Evolutionary conservation across 2,888 invertebrate genomes (phyloP), one percentile per base, ranked within the genome.

Genomic region (Ferdinandea cuprea): DNA sequence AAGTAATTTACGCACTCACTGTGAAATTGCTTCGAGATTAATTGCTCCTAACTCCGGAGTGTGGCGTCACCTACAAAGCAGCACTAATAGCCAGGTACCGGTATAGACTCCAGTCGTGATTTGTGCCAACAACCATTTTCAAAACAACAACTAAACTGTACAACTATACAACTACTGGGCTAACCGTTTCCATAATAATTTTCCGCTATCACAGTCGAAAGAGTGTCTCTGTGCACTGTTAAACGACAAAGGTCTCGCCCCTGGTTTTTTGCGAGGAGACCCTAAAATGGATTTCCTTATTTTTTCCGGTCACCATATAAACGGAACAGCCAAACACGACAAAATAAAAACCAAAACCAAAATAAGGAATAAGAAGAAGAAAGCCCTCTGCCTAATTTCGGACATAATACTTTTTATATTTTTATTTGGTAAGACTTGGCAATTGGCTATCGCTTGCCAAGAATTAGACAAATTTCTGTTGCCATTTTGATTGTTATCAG

Each of bases 11-110:
- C 83, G 84, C 84, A 84, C 63, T 79, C 84, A 84, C 74, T 79
- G 84, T 84, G 84, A 84, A 84, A 84, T 84, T 84, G 84, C 65
- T 44, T 84, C 63, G 54, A 73, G 83, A 83, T 83, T 83, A 83
- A 83, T 78, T 83, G 73, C 72, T 63, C 37, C 32, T n/a, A 77
- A 61, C 52, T n/a, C 66, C 15, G 6, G 13, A 42, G 19, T 48
- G 21, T 52, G 52, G 56, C 71, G 37, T 66, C 63, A 80, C 42
- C 66, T 73, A 73, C 78, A 78, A 78, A 63, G 50, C 54, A 63
- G 52, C 66, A 73, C 78, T 73, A 78, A 78, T 83, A 58, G 78
- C 44, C 78, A 78, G 76, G 66, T 83, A 72, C 52, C 25, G 54
- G 32, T 19, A 19, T 35, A 15, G 25, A 17, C 25, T 61, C 59